Base-by-base conservation (phyloP, 1,140 invertebrate species). In the Lasioglossum albipes region DNA sequence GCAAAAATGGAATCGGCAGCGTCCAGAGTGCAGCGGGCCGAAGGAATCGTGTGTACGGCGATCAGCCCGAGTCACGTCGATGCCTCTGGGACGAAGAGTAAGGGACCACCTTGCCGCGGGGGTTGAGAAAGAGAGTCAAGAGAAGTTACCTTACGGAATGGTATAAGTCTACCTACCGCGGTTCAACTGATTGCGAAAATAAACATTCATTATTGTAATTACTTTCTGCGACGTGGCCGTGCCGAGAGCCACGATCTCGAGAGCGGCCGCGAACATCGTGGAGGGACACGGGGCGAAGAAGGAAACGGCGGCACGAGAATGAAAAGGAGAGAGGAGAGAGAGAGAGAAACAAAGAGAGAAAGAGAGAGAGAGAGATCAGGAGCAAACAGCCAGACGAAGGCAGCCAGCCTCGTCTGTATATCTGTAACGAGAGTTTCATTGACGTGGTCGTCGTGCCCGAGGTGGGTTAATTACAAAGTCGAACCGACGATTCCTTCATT, bases 181-280 rank as follows among this genome's bases (percentile, higher is more conserved):
- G 77, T 87, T 81, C 72, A 84, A 79, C 88, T 88, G 88, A 91
- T 90, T 91, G 88, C 89, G 88, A 90, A 90, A 90, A 90, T 88
- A 91, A 91, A 91, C 89, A 91, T 89, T 90, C 89, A 90, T 90
- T 91, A 91, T 90, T 89, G 90, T 90, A 91, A 90, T 91, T 91
- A 90, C 89, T 89, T 88, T 88, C 84, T 84, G 85, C 88, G 87
- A 90, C 87, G 88, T 90, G 86, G 85, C 76, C 83, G 79, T 73
- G 86, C 85, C 79, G 72, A 66, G 81, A 82, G 84, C 80, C 75
- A 78, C 42, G 79, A 86, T 87, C 75, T 72, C 49, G 54, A 69
- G 41, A n/a, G 20, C 64, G 45, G 27, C 42, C 62, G 62, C 41
- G 75, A 72, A 71, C 78, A 70, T 18, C 70, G 68, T 65, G 42